Evolutionary conservation across 2,113 vertebrate species (phyloP).

Genomic region (Hippocampus zosterae): DNA sequence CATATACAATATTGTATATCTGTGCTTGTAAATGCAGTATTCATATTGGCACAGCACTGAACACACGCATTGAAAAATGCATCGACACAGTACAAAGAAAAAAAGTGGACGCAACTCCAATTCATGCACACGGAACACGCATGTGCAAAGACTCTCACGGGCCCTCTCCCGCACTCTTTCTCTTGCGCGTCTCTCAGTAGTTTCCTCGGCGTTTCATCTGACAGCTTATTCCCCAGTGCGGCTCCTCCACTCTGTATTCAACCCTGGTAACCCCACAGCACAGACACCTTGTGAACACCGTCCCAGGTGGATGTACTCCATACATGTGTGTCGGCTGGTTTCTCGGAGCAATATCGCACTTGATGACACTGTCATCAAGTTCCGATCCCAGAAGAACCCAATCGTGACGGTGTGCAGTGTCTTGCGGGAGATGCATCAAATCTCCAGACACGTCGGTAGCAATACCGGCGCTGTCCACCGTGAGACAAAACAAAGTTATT

Average conservation of each 20-base stretch:
- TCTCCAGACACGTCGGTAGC: neutral
- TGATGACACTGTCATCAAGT: slow-evolving; percentile 1
- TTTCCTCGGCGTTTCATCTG: slow-evolving; percentile 71
- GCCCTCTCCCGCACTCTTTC: slow-evolving; percentile 35
- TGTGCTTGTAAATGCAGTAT: slow-evolving; percentile 34
- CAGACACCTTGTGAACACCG: slow-evolving; percentile 70
- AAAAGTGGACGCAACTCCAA: slow-evolving; percentile 22
- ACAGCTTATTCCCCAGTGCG: slow-evolving; percentile 74
- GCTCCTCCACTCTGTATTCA: slow-evolving; percentile 71
- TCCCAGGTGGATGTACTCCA: slow-evolving; percentile 56
- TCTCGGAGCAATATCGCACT: neutral
- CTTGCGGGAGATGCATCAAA: neutral
- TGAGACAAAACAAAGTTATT: neutral
- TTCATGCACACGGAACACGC: slow-evolving; percentile 24
- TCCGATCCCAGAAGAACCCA: neutral
- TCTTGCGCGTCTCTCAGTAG: slow-evolving; percentile 58
- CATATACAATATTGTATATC: slow-evolving; percentile 10
- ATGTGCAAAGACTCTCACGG: slow-evolving; percentile 8
- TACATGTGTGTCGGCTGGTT: neutral
- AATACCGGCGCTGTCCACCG: neutral
- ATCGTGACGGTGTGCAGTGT: neutral
- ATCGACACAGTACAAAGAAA: slow-evolving; percentile 16
- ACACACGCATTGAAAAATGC: slow-evolving; percentile 21
- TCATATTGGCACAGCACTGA: slow-evolving; percentile 30
- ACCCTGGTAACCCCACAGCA: slow-evolving; percentile 70